Percentiles rank a stretch among this genome's conserved stretches.
phyloP scores from a whole-genome alignment of 2,888 invertebrate species.

The Thereva nobilitata region DNA sequence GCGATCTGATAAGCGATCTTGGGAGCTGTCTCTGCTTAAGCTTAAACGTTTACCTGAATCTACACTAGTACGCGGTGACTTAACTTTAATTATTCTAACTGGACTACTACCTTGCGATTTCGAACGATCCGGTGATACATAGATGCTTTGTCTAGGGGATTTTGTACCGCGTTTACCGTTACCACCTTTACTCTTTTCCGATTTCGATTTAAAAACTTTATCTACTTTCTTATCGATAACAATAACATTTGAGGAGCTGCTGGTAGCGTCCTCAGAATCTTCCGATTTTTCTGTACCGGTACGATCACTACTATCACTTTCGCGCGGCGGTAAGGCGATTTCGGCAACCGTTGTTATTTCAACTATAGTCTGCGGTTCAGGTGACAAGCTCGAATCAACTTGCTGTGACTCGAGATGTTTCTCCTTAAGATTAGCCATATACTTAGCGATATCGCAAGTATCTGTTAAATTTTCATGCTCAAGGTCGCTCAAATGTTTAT shows the following conservation, averaged over 20 bases:
- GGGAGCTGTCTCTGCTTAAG: slow-evolving; percentile 54
- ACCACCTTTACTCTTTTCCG: slow-evolving; percentile 43
- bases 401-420: slow-evolving; percentile 55
- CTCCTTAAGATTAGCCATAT: slow-evolving; percentile 58
- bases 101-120: slow-evolving; percentile 57
- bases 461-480: slow-evolving; percentile 55
- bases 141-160: slow-evolving; percentile 64
- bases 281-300: slow-evolving; percentile 51
- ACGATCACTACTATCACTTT: slow-evolving; percentile 53
- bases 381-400: slow-evolving; percentile 54
- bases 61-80: slow-evolving; percentile 63
- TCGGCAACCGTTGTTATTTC: slow-evolving; percentile 53
- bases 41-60: slow-evolving; percentile 56
- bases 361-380: slow-evolving; percentile 56
- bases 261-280: slow-evolving; percentile 45
- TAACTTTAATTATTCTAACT: slow-evolving; percentile 58
- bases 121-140: slow-evolving; percentile 61
- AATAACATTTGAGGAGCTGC: slow-evolving; percentile 45
- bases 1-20: slow-evolving; percentile 53
- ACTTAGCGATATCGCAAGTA: slow-evolving; percentile 57
- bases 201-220: slow-evolving; percentile 56
- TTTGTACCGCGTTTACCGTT: slow-evolving; percentile 48
- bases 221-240: slow-evolving; percentile 58
- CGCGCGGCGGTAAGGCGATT: slow-evolving; percentile 54
- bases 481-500: slow-evolving; percentile 57